Evolutionary conservation across 2,797 vertebrate genomes (phyloP).

Genomic region (Meda fulgida): DNA sequence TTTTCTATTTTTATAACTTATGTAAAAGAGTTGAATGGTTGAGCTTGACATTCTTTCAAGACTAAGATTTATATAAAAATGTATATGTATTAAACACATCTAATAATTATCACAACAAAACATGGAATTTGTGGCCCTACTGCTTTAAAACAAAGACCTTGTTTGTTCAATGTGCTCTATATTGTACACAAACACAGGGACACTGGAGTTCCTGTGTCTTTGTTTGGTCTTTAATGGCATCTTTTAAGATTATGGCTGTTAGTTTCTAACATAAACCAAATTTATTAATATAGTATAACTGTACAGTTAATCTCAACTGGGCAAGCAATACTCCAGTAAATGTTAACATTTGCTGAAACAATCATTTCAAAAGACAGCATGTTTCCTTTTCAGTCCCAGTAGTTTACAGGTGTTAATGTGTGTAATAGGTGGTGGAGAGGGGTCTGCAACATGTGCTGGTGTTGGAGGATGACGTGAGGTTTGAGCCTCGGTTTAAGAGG

Average conservation of each 20-base stretch:
- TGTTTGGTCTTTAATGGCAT: neutral
- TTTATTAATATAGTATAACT: neutral
- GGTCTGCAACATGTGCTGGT: constrained; percentile 86
- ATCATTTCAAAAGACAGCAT: neutral
- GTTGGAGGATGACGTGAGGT: constrained; percentile 94
- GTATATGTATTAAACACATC: neutral
- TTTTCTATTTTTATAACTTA: neutral
- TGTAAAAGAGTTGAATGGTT: neutral
- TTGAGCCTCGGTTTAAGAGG: constrained; percentile 91
- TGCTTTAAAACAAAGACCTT: neutral
- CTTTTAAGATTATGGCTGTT: neutral
- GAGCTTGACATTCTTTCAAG: neutral
- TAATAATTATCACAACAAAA: neutral
- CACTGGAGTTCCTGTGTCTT: neutral
- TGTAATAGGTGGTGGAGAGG: constrained; percentile 82
- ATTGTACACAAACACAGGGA: neutral
- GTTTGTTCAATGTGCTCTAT: neutral
- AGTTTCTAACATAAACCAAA: neutral
- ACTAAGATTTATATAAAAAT: neutral
- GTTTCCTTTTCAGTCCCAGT: neutral
- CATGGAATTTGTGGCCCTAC: neutral
- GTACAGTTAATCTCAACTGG: neutral
- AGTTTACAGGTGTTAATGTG: neutral
- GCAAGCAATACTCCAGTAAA: neutral
- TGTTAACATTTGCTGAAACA: neutral